A percentile compares a stretch with the other conserved stretches of the same genome.
These are phyloP conservation scores for Hafferia zeledoni DNA, from an alignment of 2,797 vertebrate genomes.

Conservation along the genomic window DNA sequence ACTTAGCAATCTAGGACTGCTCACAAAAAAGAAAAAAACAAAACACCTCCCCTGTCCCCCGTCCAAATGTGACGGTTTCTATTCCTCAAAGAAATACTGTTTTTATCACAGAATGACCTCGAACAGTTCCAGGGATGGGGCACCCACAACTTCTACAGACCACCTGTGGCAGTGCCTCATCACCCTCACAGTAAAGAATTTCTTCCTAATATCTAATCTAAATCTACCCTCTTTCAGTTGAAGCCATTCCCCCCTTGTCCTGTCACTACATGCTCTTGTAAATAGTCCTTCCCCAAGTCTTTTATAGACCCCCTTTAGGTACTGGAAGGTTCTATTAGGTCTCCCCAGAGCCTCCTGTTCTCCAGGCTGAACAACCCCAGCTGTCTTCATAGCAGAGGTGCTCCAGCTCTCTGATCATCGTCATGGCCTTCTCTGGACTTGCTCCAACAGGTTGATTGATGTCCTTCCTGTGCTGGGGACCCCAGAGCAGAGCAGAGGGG, in stretches of 20 bases:
- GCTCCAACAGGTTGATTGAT: not conserved
- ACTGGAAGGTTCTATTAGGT: not conserved
- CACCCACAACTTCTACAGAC: not conserved
- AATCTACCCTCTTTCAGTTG: not conserved
- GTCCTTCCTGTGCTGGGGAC: fast-evolving
- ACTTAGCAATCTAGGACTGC: not conserved
- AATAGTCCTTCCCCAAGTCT: not conserved
- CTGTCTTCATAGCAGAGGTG: not conserved
- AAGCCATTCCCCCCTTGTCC: not conserved
- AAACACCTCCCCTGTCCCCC: too few relatives aligned
- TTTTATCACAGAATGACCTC: not conserved
- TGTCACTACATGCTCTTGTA: not conserved
- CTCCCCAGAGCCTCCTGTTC: not conserved
- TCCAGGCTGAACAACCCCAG: not conserved
- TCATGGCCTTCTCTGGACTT: not conserved
- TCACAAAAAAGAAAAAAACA: not conserved
- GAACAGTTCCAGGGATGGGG: not conserved
- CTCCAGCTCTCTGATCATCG: not conserved
- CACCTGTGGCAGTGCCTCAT: not conserved
- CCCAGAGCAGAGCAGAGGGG: not conserved
- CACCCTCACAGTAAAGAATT: not conserved
- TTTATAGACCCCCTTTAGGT: not conserved
- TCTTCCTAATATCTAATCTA: not conserved
- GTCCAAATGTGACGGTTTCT: not conserved
- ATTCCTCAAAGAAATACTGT: not conserved